phyloP scores from a whole-genome alignment of 2,797 vertebrate genomes.

The Florisuga fusca region DNA sequence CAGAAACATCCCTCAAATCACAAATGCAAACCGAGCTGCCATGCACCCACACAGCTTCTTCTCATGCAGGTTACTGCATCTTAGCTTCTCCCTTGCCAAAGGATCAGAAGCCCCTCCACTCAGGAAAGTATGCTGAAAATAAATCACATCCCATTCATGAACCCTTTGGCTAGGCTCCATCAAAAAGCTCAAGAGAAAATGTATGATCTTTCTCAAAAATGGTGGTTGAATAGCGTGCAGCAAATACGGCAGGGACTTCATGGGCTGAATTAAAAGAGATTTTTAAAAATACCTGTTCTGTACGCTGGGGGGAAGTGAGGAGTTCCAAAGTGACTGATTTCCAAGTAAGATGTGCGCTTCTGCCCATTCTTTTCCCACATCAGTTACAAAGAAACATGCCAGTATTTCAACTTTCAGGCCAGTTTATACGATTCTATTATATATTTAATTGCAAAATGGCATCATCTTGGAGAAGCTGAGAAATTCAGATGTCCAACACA shows the following conservation, averaged over 20 bases:
- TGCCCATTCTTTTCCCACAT: not conserved
- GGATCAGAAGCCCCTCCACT: not conserved
- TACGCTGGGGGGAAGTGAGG: not conserved
- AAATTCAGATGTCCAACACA: constrained; percentile 20
- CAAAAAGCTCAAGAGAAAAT: not conserved
- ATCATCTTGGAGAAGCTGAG: not conserved
- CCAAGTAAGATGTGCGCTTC: not conserved
- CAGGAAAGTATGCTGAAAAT: rapidly evolving
- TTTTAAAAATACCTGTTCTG: not conserved
- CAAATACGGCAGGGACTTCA: not conserved
- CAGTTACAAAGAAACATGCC: not conserved
- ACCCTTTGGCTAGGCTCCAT: not conserved
- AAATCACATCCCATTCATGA: not conserved
- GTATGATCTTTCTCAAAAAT: not conserved
- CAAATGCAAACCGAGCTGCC: not conserved
- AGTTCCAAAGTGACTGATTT: not conserved
- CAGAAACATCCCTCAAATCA: not conserved
- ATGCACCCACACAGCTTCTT: rapidly evolving
- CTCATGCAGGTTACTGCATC: rapidly evolving
- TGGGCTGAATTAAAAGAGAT: not conserved
- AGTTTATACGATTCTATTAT: not conserved
- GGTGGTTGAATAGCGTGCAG: not conserved
- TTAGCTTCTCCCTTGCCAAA: not conserved
- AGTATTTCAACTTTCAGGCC: not conserved
- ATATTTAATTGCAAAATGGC: not conserved